Percentiles rank a stretch among this genome's conserved stretches.
These are phyloP conservation scores for Sphenopsis melanotis DNA, from an alignment of 2,797 vertebrate genomes.

Conservation along the genomic window DNA sequence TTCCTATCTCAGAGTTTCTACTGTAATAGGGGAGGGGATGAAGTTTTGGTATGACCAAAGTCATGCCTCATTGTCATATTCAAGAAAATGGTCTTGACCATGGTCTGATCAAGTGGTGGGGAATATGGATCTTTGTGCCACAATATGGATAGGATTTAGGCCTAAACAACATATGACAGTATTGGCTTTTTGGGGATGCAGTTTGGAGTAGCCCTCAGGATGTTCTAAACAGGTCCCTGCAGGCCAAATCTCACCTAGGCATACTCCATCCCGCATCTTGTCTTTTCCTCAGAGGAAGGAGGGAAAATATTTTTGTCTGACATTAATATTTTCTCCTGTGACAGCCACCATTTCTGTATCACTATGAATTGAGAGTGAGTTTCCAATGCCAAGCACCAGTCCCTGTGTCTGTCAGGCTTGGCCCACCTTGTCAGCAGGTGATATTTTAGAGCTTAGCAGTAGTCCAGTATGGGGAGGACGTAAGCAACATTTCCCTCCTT, in stretches of 20 bases:
- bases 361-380: not conserved
- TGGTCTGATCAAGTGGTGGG: not conserved
- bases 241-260: not conserved
- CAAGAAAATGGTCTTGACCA: not conserved
- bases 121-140: not conserved
- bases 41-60: not conserved
- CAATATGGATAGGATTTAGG: not conserved
- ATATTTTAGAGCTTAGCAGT: not conserved
- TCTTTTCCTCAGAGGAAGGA: not conserved
- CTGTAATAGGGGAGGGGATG: not conserved
- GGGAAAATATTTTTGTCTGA: not conserved
- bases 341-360: not conserved
- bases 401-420: not conserved
- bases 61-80: not conserved
- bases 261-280: not conserved
- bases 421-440: not conserved
- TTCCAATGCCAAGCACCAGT: not conserved
- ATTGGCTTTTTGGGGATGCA: not conserved
- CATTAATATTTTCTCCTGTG: not conserved
- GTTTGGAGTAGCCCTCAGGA: not conserved
- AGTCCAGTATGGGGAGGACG: not conserved
- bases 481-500: not conserved
- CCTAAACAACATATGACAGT: not conserved
- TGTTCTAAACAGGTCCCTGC: not conserved
- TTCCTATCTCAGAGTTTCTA: not conserved